phyloP scores from a whole-genome alignment of 2,888 invertebrate species.

The Eustalomyia histrio region DNA sequence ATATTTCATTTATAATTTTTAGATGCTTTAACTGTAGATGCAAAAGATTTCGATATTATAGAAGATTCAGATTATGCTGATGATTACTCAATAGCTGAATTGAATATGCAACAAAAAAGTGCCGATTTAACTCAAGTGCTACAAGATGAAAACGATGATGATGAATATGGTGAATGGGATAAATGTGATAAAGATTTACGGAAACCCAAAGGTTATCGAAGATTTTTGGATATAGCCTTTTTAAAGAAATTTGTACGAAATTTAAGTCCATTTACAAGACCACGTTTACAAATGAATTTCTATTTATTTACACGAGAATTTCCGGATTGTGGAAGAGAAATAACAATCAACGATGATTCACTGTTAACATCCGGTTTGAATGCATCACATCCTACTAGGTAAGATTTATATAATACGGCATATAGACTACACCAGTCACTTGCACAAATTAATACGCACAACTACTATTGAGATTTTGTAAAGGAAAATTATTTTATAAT shows the following conservation, averaged over 20 bases:
- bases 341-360: slow-evolving; percentile 67
- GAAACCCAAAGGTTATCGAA: slow-evolving; percentile 68
- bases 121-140: slow-evolving; percentile 51
- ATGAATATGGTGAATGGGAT: slow-evolving; percentile 71
- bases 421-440: too few species aligned
- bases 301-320: slow-evolving; percentile 72
- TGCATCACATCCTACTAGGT: slow-evolving; percentile 73
- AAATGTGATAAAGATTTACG: slow-evolving; percentile 73
- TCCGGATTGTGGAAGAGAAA: slow-evolving; percentile 70
- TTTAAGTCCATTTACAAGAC: slow-evolving; percentile 70
- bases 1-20: not conserved
- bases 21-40: slow-evolving; percentile 10
- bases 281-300: slow-evolving; percentile 71
- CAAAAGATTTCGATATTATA: slow-evolving; percentile 1
- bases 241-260: slow-evolving; percentile 72
- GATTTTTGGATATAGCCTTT: slow-evolving; percentile 71
- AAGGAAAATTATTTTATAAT: too few species aligned
- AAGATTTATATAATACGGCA: slow-evolving; percentile 12
- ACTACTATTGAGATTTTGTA: too few species aligned
- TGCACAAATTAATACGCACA: too few species aligned
- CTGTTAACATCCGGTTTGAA: slow-evolving; percentile 70
- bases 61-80: slow-evolving; percentile 26
- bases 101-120: not conserved
- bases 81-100: slow-evolving; percentile 18
- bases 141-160: slow-evolving; percentile 70